These are phyloP conservation scores for Diplolepis rosae DNA, from an alignment of 2,888 invertebrate species.

Conservation along the genomic window DNA sequence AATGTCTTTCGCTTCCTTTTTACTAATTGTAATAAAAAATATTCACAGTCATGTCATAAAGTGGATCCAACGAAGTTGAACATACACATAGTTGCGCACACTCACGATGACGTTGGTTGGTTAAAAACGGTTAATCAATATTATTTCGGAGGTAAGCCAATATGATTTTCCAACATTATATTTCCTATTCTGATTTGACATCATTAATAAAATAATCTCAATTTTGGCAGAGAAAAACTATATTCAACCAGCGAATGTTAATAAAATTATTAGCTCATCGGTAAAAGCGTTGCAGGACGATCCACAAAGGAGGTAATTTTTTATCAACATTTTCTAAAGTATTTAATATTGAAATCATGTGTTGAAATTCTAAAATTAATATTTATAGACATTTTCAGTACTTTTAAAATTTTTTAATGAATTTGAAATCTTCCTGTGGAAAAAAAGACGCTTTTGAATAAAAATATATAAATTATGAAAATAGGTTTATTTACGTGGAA, in stretches of 20 bases:
- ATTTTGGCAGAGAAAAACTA: not conserved
- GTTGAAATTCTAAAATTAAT: too few species aligned
- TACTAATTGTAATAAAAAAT: too few species aligned
- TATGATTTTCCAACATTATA: not conserved
- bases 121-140: constrained; percentile 95
- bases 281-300: constrained; percentile 83
- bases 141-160: constrained; percentile 84
- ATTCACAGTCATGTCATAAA: constrained; percentile 70
- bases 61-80: constrained; percentile 75
- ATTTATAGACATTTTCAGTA: too few species aligned
- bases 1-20: too few species aligned
- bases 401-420: not conserved
- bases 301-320: constrained; percentile 78
- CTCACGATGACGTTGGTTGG: constrained; percentile 97
- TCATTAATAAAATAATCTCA: not conserved
- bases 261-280: constrained; percentile 93
- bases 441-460: too few species aligned
- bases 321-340: not conserved
- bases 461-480: too few species aligned
- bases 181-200: not conserved
- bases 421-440: too few species aligned
- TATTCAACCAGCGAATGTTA: constrained; percentile 89
- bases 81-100: constrained; percentile 84
- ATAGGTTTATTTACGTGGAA: constrained; percentile 86
- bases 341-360: too few species aligned